phyloP scores from a whole-genome alignment of 2,888 invertebrate genomes.

The Parochlus steinenii region DNA sequence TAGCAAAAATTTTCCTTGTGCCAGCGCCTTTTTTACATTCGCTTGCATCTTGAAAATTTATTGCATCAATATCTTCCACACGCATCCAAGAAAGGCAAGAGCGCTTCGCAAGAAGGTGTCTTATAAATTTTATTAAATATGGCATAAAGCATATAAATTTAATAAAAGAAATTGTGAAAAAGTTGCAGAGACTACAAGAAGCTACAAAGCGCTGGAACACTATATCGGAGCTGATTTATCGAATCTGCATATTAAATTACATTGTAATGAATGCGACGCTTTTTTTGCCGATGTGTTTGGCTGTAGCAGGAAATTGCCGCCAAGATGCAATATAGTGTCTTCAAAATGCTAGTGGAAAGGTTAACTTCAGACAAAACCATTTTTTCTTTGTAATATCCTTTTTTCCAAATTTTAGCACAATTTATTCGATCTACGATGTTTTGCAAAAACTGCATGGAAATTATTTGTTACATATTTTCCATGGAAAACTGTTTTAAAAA shows the following conservation, averaged over 20 bases:
- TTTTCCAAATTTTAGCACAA: too few species aligned
- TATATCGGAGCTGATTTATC: constrained; percentile 12
- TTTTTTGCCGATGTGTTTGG: not conserved
- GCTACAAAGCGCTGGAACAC: too few species aligned
- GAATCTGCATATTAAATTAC: constrained; percentile 12
- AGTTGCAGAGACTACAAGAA: too few species aligned
- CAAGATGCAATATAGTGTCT: constrained; percentile 3
- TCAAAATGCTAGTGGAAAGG: too few species aligned
- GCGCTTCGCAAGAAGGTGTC: constrained; percentile 11
- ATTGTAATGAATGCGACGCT: constrained; percentile 11
- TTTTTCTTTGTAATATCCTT: too few species aligned
- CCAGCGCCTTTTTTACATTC: constrained; percentile 4
- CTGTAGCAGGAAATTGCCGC: not conserved
- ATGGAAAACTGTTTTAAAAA: too few species aligned
- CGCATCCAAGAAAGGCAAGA: not conserved
- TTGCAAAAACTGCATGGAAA: too few species aligned
- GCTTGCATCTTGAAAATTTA: constrained; percentile 6
- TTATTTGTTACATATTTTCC: too few species aligned
- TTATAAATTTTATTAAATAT: constrained; percentile 13
- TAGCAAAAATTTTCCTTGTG: too few species aligned
- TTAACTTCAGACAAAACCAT: too few species aligned
- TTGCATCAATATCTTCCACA: constrained; percentile 10
- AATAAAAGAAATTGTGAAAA: too few species aligned
- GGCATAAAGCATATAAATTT: constrained; percentile 10
- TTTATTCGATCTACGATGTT: too few species aligned